Conservation (phyloP, 1,140 invertebrate genomes). For the Scaptomyza montana region DNA sequence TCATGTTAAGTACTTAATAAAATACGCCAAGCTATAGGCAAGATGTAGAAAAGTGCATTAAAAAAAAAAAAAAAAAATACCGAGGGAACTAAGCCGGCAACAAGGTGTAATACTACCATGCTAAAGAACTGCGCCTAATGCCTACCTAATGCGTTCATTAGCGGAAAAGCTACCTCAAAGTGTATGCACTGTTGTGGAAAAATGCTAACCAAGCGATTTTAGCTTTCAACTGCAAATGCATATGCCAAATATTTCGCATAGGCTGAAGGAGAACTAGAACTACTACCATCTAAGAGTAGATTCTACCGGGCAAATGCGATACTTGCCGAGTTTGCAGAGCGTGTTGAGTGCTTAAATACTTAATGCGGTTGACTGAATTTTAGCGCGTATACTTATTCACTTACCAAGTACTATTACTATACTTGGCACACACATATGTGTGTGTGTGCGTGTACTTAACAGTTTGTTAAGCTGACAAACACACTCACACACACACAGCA, state of each 20-base stretch:
- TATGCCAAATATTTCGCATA: conserved; percentile 22
- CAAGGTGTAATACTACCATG: conserved; percentile 50
- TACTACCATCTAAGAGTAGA: background rate
- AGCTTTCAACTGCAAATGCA: conserved; percentile 29
- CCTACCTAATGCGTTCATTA: conserved; percentile 81
- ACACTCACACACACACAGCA: conserved; percentile 17
- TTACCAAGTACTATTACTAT: conserved; percentile 18
- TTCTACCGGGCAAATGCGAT: conserved; percentile 24
- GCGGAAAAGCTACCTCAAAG: conserved; percentile 80
- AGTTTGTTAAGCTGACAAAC: conserved; percentile 56
- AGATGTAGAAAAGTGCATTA: conserved; percentile 21
- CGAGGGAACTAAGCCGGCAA: conserved; percentile 65
- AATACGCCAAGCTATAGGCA: conserved; percentile 45
- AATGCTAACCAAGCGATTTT: conserved; percentile 71
- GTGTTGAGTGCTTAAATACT: conserved; percentile 80
- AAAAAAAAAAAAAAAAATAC: background rate
- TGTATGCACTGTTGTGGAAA: conserved; percentile 73
- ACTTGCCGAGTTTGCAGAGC: conserved; percentile 49
- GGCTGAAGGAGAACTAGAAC: background rate
- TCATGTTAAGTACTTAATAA: conserved; percentile 71
- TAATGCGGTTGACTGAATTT: conserved; percentile 80
- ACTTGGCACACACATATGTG: conserved; percentile 5
- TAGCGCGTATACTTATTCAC: conserved; percentile 76
- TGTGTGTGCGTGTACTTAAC: conserved; percentile 9
- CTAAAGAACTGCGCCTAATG: conserved; percentile 25